Conservation (phyloP, 1,140 invertebrate species). For the Saccostrea echinata region DNA sequence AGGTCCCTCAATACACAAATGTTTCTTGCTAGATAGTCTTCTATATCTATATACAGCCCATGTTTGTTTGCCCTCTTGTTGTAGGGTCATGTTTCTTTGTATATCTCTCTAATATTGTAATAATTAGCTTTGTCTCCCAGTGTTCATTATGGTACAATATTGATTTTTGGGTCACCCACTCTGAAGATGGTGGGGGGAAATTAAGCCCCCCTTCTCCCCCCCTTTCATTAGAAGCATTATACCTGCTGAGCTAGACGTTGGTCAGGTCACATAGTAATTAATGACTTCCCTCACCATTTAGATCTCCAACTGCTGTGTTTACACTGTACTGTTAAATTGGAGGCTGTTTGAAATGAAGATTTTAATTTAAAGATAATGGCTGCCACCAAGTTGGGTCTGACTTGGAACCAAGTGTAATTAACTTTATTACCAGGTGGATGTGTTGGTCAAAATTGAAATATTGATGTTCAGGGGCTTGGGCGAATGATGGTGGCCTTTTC, state of each 20-base stretch:
- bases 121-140: constrained; percentile 20
- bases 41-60: constrained; percentile 16
- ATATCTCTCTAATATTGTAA: constrained; percentile 15
- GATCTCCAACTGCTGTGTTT: constrained; percentile 26
- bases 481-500: background rate
- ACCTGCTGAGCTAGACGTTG: constrained; percentile 5
- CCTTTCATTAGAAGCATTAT: background rate
- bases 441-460: constrained; percentile 37
- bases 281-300: constrained; percentile 30
- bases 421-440: constrained; percentile 34
- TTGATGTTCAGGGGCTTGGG: constrained; percentile 6
- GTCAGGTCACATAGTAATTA: constrained; percentile 29
- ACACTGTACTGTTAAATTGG: constrained; percentile 32
- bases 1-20: constrained; percentile 7
- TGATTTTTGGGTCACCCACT: constrained; percentile 30
- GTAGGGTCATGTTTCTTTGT: constrained; percentile 18
- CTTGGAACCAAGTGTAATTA: constrained; percentile 22
- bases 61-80: background rate
- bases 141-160: background rate
- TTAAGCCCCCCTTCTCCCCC: background rate
- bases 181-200: background rate
- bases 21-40: background rate
- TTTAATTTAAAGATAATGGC: constrained; percentile 35
- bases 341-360: constrained; percentile 33
- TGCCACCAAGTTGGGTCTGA: constrained; percentile 24